These are phyloP conservation scores for Triplophysa bombifrons DNA, from an alignment of 2,797 vertebrate species.

Conservation along the genomic window DNA sequence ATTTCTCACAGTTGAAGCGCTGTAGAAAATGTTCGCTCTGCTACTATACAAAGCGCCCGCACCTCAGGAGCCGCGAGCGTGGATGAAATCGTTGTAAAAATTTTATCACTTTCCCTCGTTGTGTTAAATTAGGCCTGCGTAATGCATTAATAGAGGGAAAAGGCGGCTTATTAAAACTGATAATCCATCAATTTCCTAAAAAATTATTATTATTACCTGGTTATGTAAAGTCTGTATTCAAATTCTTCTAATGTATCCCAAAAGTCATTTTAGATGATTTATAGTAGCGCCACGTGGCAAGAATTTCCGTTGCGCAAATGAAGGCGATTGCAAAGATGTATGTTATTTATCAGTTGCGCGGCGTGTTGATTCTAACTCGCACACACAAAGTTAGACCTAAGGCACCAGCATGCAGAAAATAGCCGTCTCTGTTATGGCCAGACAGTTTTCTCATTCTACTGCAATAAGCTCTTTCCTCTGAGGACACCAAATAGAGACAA, in stretches of 20 bases:
- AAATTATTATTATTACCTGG: constrained; percentile 34
- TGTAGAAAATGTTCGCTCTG: constrained; percentile 7
- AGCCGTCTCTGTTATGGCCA: constrained; percentile 35
- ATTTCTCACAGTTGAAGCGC: constrained; percentile 70
- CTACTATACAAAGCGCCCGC: constrained; percentile 27
- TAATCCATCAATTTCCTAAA: constrained; percentile 30
- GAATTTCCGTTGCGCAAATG: constrained; percentile 19
- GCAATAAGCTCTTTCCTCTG: constrained; percentile 26
- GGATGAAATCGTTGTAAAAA: constrained; percentile 76
- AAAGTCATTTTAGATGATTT: constrained; percentile 34
- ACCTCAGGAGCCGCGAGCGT: constrained; percentile 59
- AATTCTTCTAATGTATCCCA: constrained; percentile 38
- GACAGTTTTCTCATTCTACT: constrained; percentile 42
- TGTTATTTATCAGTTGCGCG: constrained; percentile 55
- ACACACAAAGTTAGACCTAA: constrained; percentile 5
- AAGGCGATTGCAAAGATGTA: constrained; percentile 37
- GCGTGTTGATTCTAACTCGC: neutral
- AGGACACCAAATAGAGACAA: constrained; percentile 30
- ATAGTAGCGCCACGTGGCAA: neutral
- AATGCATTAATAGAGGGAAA: constrained; percentile 67
- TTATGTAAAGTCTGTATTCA: constrained; percentile 29
- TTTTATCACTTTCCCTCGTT: constrained; percentile 71
- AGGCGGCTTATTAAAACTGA: constrained; percentile 9
- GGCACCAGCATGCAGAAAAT: constrained; percentile 19
- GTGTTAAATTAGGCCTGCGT: constrained; percentile 71